Conservation (phyloP, 2,888 invertebrate species). For the Chirona hameri region DNA sequence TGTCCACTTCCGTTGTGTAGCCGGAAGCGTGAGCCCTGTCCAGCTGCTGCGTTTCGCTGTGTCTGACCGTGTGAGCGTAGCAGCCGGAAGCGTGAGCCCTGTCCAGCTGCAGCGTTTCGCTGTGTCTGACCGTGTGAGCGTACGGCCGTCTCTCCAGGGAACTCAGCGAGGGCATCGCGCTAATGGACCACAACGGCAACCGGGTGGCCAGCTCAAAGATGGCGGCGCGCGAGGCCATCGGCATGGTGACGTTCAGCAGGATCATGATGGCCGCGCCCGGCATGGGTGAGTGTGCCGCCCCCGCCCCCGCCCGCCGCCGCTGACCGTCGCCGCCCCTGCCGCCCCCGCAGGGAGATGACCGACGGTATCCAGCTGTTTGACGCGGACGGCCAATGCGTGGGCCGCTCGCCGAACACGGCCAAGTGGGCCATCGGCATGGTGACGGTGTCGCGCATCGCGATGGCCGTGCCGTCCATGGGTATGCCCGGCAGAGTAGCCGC, state of each 20-base stretch:
- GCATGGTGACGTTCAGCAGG: constrained; percentile 81
- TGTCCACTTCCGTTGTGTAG: no score
- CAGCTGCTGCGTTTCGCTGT: neutral
- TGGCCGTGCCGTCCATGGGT: constrained; percentile 70
- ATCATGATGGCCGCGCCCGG: constrained; percentile 91
- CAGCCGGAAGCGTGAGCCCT: no score
- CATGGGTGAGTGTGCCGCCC: constrained; percentile 64
- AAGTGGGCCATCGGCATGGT: constrained; percentile 80
- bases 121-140: neutral
- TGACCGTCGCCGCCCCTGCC: neutral
- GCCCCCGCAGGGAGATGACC: neutral
- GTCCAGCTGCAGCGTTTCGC: no score
- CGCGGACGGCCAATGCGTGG: constrained; percentile 50
- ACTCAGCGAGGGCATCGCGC: constrained; percentile 72
- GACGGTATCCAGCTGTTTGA: constrained; percentile 49
- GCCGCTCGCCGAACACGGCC: constrained; percentile 56
- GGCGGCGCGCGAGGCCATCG: constrained; percentile 75
- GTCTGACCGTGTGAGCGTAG: neutral
- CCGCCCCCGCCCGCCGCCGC: neutral
- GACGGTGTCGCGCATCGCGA: constrained; percentile 78
- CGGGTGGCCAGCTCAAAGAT: constrained; percentile 56
- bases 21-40: no score
- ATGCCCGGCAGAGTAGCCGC: neutral
- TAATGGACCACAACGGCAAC: constrained; percentile 71
- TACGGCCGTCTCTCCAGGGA: constrained; percentile 55